These are phyloP conservation scores for Pseudopodoces humilis DNA, from an alignment of 2,113 vertebrate species.

Conservation along the genomic window DNA sequence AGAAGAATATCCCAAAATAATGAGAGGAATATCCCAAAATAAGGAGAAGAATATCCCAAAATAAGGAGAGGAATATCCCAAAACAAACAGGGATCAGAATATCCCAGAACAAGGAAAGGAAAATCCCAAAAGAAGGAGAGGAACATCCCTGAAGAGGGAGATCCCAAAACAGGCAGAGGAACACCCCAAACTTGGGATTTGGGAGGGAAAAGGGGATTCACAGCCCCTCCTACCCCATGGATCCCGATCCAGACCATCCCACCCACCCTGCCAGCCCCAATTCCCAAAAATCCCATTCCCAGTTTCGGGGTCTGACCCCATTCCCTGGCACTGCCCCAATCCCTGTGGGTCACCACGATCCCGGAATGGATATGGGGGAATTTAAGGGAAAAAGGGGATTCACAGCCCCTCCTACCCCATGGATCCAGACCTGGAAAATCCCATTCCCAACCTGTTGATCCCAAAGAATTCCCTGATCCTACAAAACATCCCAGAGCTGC, in stretches of 20 bases:
- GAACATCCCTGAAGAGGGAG: no score
- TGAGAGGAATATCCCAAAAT: no score
- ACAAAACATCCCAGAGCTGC: not conserved
- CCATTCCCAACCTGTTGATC: not conserved
- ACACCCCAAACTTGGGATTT: no score
- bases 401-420: not conserved
- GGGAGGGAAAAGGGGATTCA: not conserved
- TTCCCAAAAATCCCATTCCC: not conserved
- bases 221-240: no score
- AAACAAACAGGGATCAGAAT: no score
- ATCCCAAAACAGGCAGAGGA: no score
- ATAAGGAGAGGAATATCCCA: no score
- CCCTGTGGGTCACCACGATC: not conserved
- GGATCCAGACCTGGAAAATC: not conserved
- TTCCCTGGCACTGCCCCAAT: not conserved
- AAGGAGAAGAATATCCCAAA: no score
- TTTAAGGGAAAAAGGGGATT: not conserved
- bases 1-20: no score
- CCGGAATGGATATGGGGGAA: not conserved
- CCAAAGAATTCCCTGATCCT: not conserved
- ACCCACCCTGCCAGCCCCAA: not conserved
- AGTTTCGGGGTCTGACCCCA: not conserved
- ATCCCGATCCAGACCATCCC: not conserved
- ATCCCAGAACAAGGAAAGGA: no score
- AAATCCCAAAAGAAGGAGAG: no score